These are phyloP conservation scores for Symphodus melops DNA, from an alignment of 2,113 vertebrate genomes.

Conservation along the genomic window DNA sequence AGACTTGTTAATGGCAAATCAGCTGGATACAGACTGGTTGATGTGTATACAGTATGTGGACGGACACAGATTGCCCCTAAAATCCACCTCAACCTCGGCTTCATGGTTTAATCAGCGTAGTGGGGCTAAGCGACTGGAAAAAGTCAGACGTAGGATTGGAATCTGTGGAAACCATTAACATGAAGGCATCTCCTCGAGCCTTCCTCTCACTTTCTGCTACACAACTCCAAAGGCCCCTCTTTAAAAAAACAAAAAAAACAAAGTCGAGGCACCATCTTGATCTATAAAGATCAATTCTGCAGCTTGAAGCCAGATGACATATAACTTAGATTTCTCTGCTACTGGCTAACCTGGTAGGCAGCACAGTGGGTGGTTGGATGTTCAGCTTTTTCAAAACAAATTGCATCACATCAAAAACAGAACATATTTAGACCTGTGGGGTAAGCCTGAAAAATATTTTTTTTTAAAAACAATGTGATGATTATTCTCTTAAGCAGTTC, in stretches of 20 bases:
- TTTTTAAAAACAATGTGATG: too few species aligned
- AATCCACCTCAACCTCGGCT: conserved; percentile 49
- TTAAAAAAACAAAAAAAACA: conserved; percentile 25
- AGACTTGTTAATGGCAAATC: neutral
- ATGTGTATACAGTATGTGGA: conserved; percentile 29
- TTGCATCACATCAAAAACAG: too few species aligned
- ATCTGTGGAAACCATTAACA: conserved; percentile 77
- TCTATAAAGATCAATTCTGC: conserved; percentile 63
- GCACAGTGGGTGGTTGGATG: conserved; percentile 20
- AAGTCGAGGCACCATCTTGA: conserved; percentile 43
- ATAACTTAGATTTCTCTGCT: conserved; percentile 52
- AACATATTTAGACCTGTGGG: too few species aligned
- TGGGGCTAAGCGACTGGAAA: conserved; percentile 70
- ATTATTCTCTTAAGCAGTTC: too few species aligned
- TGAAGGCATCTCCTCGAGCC: conserved; percentile 58
- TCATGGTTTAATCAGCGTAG: conserved; percentile 59
- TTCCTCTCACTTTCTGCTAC: conserved; percentile 46
- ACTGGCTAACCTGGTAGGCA: conserved; percentile 28
- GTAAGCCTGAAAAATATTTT: too few species aligned
- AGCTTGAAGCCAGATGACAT: conserved; percentile 67
- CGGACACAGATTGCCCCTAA: conserved; percentile 40
- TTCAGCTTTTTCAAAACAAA: conserved; percentile 9
- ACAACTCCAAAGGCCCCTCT: conserved; percentile 31
- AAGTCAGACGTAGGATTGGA: conserved; percentile 54
- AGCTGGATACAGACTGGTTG: neutral